phyloP scores from a whole-genome alignment of 1,140 invertebrate species.

The Trissolcus basalis region DNA sequence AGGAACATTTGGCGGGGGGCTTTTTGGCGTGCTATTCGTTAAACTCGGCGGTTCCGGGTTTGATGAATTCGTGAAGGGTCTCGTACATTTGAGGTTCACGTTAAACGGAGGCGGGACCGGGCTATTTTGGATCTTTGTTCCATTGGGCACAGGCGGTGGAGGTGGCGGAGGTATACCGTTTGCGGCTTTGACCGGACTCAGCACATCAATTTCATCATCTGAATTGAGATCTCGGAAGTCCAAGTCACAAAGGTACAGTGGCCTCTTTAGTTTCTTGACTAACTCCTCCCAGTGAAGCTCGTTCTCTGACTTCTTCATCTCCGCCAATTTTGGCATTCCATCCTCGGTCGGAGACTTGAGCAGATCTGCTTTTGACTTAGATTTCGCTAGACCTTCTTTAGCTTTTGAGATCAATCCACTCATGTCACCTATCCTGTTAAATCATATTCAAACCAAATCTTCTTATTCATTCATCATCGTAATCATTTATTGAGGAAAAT shows the following conservation, averaged over 20 bases:
- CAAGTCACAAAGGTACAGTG: conserved; percentile 93
- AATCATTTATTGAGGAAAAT: too few relatives aligned
- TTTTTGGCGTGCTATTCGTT: conserved; percentile 65
- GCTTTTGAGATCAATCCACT: conserved; percentile 93
- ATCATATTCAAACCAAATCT: too few relatives aligned
- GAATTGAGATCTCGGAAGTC: conserved; percentile 96
- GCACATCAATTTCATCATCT: conserved; percentile 84
- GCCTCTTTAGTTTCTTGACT: conserved; percentile 86
- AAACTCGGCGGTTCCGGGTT: conserved; percentile 47
- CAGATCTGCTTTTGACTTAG: conserved; percentile 85
- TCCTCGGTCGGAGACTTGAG: conserved; percentile 82
- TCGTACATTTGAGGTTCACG: conserved; percentile 66
- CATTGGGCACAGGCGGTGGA: conserved; percentile 77
- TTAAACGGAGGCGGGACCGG: conserved; percentile 69
- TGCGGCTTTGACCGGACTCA: conserved; percentile 79
- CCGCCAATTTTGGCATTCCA: conserved; percentile 78
- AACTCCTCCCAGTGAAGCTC: conserved; percentile 97
- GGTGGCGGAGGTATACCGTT: conserved; percentile 84
- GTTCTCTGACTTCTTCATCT: conserved; percentile 92
- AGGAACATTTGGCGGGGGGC: conserved; percentile 67
- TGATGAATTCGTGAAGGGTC: conserved; percentile 38
- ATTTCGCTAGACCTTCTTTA: conserved; percentile 92
- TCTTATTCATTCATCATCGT: too few relatives aligned
- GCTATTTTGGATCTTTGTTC: conserved; percentile 26
- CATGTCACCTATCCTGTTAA: conserved; percentile 84